Evolutionary conservation across 2,888 invertebrate species (phyloP), one percentile per base, ranked within the genome.

Genomic region (Caenorhabditis sp.): DNA sequence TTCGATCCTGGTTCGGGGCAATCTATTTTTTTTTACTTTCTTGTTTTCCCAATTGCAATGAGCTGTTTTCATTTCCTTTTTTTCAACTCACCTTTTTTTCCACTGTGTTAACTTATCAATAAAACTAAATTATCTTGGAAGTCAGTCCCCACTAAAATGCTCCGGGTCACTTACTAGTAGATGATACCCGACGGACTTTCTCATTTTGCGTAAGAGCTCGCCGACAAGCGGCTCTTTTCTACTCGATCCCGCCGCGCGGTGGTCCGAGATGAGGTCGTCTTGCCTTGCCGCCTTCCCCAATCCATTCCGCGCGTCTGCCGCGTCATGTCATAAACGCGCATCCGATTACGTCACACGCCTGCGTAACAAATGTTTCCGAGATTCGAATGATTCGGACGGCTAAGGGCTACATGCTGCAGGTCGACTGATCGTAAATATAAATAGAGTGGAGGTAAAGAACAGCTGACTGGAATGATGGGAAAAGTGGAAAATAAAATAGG

Each of bases 1-100:
- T 90, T 90, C 90, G 88, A 90, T 90, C 90, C 90, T 90, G 89
- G 90, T 87, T 89, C 87, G 87, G 82, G 88, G 88, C 88, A 89
- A 76, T 62, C 4, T 53, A 47, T 79, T 62, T 67, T 76, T 32
- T 9, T 9, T 32, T 32, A n/a, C n/a, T 9, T 32, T 32, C 32
- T 32, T 32, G 4, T 32, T 32, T 32, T 32, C 5, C 4, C 5
- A 32, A 6, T 32, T 32, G 32, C 5, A 9, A 9, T 32, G 32
- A 6, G 32, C 9, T 32, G 32, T 4, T 32, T 4, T 32, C 9
- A 9, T 4, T 32, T 32, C 9, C 32, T 32, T 32, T 4, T 4
- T 32, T 4, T 32, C 9, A 9, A n/a, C n/a, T 32, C 9, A 9
- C 5, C 9, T 32, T 32, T 9, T 32, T 32, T 4, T 4, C 9